Base-by-base conservation (phyloP, 2,888 invertebrate species). In the Spialia ferax region DNA sequence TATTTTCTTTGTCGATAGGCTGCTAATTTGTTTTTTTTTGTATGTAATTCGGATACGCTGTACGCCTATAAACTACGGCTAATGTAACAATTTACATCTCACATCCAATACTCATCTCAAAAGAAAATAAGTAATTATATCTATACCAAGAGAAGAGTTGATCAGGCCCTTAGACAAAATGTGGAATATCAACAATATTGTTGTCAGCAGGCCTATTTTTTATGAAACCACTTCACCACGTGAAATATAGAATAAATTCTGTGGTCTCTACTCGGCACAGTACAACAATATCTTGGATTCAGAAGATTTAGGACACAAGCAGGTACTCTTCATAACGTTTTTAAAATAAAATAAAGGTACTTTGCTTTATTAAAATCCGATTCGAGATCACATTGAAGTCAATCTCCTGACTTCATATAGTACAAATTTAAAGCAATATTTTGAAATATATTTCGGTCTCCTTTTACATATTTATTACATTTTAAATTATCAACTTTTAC, bases 301-400 rank as follows among this genome's bases (percentile, higher is more conserved):
- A n/a, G n/a, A n/a, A n/a, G n/a, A n/a, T n/a, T 61, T 22, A n/a
- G 29, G 20, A 69, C 54, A 63, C 54, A 56, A 56, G 55, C 54
- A 56, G 45, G 55, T 69, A 65, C 64, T 64, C 38, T 32, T 66
- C 64, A 68, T 60, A 65, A 18, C 61, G 59, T 65, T 69, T 35
- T 59, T 66, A 70, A 78, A 77, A 76, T 71, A 75, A 75, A 74
- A 73, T 73, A 76, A n/a, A n/a, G n/a, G n/a, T 73, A 75, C 71
- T 80, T 74, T 83, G 79, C 79, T 79, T 75, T 84, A 84, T 83
- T 80, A 76, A 84, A 84, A 86, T 86, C 84, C 82, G 84, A 89
- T 89, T 90, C 88, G 93, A 93, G 93, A 93, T 93, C 93, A 91
- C 83, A 78, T 83, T 78, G 77, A 87, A 89, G 90, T 74, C 91